Evolutionary conservation across 2,888 invertebrate species (phyloP), one percentile per base, ranked within the genome.

Genomic region (Macrophya alboannulata): DNA sequence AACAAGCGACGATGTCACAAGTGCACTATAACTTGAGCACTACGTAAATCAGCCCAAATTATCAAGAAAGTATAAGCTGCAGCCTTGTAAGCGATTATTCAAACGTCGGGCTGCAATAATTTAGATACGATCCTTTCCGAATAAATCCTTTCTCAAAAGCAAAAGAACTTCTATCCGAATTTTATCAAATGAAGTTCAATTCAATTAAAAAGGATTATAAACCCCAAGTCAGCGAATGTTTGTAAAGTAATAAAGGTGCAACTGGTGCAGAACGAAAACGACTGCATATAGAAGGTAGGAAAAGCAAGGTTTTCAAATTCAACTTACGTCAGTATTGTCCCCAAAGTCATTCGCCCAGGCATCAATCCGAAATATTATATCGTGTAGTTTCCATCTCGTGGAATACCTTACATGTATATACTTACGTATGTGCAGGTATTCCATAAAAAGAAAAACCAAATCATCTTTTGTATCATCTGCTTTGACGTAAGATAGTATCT

Each of bases 1-100:
- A 88, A 86, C 68, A 91, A 91, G 79, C 89, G 88, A 79, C 90
- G 91, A 84, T 93, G 93, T 87, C 90, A 91, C 84, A 90, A 90
- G 79, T 93, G 93, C 86, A 90, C 89, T 59, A 90, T 93, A 72
- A 86, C 90, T 68, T 92, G 88, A 91, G 87, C 43, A 25, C 31
- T 40, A 21, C 43, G 21, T 74, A n/a, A 21, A 12, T 62, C 25
- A 25, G 51, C n/a, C 74, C 25, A 21, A 45, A 43, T 45, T 4
- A 12, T 15, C 15, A 40, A n/a, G 37, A 51, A 51, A 51, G n/a
- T 77, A 10, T 31, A 37, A 77, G 43, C 72, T 21, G 43, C 72
- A 72, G 45, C 3, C 17, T 72, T 72, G 4, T 17, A 31, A n/a
- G 10, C 72, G 43, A 43, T 5, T 21, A 51, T 40, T 55, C 31